phyloP scores from a whole-genome alignment of 2,113 vertebrate species.

The Piliocolobus tephrosceles region DNA sequence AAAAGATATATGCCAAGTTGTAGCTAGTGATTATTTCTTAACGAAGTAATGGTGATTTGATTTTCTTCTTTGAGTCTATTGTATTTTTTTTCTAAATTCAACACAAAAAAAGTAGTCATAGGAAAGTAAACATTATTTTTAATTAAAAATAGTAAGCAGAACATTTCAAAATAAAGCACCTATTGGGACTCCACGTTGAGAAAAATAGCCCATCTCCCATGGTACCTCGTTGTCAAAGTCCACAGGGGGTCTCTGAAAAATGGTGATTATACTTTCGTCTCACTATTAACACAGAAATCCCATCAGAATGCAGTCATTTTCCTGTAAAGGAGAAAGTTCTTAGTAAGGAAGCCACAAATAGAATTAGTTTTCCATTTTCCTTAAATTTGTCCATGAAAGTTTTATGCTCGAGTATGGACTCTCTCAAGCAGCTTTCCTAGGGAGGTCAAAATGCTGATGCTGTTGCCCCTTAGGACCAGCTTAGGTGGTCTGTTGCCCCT shows the following conservation, averaged over 20 bases:
- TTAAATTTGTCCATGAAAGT: neutral
- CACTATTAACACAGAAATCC: neutral
- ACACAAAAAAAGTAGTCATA: neutral
- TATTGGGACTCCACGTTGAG: neutral
- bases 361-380: neutral
- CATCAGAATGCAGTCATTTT: neutral
- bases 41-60: neutral
- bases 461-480: accelerated
- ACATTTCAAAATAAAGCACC: neutral
- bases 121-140: conserved; percentile 7
- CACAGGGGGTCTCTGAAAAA: neutral
- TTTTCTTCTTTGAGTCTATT: neutral
- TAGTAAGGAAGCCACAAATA: neutral
- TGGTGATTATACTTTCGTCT: neutral
- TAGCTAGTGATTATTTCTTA: neutral
- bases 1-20: neutral
- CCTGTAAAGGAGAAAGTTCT: neutral
- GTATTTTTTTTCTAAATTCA: conserved; percentile 1
- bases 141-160: conserved; percentile 16
- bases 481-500: accelerated
- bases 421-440: neutral
- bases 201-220: neutral
- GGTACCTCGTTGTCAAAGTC: neutral
- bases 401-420: neutral
- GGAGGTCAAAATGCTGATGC: neutral